Evolutionary conservation across 2,113 vertebrate species (phyloP), one percentile per base, ranked within the genome.

Genomic region (Ranitomeya imitator): DNA sequence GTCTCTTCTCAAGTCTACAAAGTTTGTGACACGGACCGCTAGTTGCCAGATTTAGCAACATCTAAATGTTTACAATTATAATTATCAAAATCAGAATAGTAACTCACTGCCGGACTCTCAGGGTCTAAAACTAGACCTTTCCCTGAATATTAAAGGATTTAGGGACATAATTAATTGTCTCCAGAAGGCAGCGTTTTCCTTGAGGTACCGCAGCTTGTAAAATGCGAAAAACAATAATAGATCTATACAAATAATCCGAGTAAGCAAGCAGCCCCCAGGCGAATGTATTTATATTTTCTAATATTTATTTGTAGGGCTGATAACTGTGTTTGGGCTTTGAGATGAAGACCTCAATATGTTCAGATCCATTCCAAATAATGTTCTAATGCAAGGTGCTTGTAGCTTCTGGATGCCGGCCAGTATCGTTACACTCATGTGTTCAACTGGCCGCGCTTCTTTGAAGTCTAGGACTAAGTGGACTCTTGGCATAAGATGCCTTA

Each of bases 61-160:
- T 76, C 55, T 84, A 88, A 88, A 88, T 88, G 80, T 88, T 88
- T 88, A 84, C 81, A 84, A 78, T 84, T 78, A 63, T 55, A 55
- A 73, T 67, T 77, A 67, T 26, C 60, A 71, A 74, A 88, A 84
- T 88, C 69, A 88, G 87, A 83, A 67, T 78, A 78, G 59, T n/a
- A 84, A 78, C 87, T 55, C 7, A 14, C 61, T 55, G 12, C 18
- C n/a, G 60, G 21, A 88, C 78, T 84, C 87, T 84, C 87, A 84
- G 81, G 59, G 51, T 51, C 79, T 76, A 52, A 88, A 88, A 54
- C 10, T 7, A 18, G 59, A 78, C 71, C 71, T 79, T 84, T 84
- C 59, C 45, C 19, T 23, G 45, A 88, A 83, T 88, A 84, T 88
- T 88, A 84, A 65, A 51, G 73, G 87, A 84, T 88, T 84, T 84